Conservation (phyloP, 2,113 vertebrate genomes). For the Parus major region DNA sequence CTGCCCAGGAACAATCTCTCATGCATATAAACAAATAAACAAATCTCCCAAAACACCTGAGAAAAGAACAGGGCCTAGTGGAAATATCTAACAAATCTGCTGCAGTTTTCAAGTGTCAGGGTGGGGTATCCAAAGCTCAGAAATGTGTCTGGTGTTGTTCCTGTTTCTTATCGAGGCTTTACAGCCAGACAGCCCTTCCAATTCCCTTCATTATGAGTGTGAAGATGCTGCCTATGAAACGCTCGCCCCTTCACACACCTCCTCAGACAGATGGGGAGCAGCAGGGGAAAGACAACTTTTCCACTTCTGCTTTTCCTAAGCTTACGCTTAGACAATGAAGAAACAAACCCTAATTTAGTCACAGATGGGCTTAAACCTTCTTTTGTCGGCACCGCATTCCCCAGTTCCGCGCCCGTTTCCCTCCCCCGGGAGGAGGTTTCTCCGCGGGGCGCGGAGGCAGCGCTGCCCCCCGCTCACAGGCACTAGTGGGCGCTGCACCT, state of each 20-base stretch:
- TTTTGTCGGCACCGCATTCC: rapidly evolving
- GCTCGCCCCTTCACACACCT: neutral
- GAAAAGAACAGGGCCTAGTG: neutral
- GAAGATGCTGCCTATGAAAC: neutral
- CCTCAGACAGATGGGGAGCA: neutral
- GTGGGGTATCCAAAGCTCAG: neutral
- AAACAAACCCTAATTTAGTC: neutral
- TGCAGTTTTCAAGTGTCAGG: neutral
- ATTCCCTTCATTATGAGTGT: neutral
- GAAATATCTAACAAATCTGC: neutral
- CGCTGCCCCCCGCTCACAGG: neutral
- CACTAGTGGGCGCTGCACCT: slow-evolving; percentile 32
- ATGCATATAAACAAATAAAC: neutral
- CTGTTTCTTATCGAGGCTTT: neutral
- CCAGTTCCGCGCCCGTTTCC: neutral
- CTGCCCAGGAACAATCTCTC: neutral
- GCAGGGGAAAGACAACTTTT: neutral
- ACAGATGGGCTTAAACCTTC: neutral
- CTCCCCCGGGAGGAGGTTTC: rapidly evolving
- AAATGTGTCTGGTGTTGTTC: neutral
- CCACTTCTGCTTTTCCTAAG: neutral
- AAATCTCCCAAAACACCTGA: neutral
- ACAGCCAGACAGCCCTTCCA: neutral
- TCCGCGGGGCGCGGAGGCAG: neutral
- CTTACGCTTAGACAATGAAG: neutral